Conservation (phyloP, 2,888 invertebrate species). For the Ornithoptera priamus region DNA sequence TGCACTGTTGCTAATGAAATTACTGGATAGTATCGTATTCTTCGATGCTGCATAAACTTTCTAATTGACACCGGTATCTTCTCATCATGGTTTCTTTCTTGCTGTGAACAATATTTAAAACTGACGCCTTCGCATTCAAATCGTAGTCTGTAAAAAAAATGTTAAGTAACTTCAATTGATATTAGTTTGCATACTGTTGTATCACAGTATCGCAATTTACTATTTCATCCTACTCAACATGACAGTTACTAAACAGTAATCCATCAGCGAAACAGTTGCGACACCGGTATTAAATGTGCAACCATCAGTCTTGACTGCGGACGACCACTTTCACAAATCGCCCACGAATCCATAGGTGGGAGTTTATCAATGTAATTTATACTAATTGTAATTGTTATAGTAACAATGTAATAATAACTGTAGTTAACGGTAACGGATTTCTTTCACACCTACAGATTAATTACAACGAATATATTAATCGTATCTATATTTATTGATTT, state of each 20-base stretch:
- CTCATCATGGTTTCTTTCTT: no score
- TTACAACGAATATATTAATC: no score
- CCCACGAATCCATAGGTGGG: constrained; percentile 44
- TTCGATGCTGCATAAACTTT: no score
- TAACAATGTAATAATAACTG: neutral
- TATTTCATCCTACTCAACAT: neutral
- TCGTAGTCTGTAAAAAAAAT: no score
- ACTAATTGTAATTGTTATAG: constrained; percentile 30
- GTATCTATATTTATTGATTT: no score
- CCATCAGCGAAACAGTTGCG: constrained; percentile 9
- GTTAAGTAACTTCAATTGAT: neutral
- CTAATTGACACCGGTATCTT: no score
- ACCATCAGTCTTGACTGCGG: constrained; percentile 11
- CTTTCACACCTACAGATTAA: no score
- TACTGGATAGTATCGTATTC: no score
- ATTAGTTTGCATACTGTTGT: neutral
- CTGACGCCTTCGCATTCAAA: no score
- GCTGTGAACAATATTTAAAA: no score
- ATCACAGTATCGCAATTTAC: neutral
- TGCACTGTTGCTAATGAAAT: no score
- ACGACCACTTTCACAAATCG: constrained; percentile 62
- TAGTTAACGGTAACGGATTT: no score
- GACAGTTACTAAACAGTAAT: constrained; percentile 2
- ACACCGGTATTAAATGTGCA: constrained; percentile 7
- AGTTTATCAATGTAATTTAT: constrained; percentile 37